Evolutionary conservation across 2,797 vertebrate species (phyloP).

Genomic region (Bovichtus diacanthus): DNA sequence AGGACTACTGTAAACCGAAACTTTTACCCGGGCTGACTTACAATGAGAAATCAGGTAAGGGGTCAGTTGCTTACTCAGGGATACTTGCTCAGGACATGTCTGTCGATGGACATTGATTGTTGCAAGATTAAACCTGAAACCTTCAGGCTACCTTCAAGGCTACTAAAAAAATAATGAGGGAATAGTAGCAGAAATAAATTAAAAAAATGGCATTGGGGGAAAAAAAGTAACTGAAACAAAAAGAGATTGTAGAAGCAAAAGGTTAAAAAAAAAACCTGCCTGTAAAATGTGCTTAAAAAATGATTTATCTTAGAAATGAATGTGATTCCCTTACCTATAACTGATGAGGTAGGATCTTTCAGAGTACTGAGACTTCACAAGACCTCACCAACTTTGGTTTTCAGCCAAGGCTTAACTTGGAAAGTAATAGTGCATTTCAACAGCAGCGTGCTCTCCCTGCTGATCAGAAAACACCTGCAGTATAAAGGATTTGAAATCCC

Average conservation of each 20-base stretch:
- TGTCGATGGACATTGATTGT: slow-evolving; percentile 41
- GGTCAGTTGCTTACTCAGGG: slow-evolving; percentile 35
- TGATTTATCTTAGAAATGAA: slow-evolving; percentile 8
- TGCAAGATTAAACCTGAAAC: slow-evolving; percentile 30
- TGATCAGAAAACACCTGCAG: slow-evolving; percentile 10
- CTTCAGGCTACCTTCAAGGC: not conserved
- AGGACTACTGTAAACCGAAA: not conserved
- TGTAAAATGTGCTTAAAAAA: slow-evolving; percentile 1
- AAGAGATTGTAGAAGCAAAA: not conserved
- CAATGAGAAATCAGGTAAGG: slow-evolving; percentile 5
- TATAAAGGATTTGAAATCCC: not conserved
- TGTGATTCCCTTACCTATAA: not conserved
- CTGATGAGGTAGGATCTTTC: slow-evolving; percentile 6
- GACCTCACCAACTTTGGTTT: slow-evolving; percentile 36
- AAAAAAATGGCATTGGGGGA: not conserved
- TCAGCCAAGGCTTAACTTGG: slow-evolving; percentile 27
- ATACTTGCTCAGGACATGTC: slow-evolving; percentile 28
- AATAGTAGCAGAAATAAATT: not conserved
- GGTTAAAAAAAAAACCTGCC: not conserved
- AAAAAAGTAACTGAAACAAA: not conserved
- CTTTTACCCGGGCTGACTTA: not conserved
- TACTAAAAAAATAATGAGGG: slow-evolving; percentile 10
- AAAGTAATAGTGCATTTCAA: slow-evolving; percentile 24
- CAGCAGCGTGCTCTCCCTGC: not conserved
- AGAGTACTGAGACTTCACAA: not conserved